phyloP scores from a whole-genome alignment of 2,113 vertebrate genomes.

The Mungos mungo region DNA sequence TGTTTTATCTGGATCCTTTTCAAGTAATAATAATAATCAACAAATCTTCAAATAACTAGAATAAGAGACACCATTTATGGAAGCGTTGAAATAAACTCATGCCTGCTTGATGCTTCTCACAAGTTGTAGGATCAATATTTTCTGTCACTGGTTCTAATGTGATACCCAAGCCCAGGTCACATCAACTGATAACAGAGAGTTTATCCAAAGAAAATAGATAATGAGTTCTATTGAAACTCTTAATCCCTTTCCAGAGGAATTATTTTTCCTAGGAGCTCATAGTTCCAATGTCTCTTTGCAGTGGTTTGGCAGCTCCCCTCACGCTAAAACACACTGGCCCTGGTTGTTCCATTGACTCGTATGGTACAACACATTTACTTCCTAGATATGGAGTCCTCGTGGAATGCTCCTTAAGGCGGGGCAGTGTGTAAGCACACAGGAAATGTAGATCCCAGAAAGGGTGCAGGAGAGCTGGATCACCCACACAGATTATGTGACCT shows the following conservation, averaged over 20 bases:
- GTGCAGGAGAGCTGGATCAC: background rate
- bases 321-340: background rate
- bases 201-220: slow-evolving; percentile 68
- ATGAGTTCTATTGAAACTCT: slow-evolving; percentile 27
- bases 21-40: slow-evolving; percentile 65
- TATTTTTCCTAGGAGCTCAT: slow-evolving; percentile 53
- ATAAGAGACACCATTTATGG: slow-evolving; percentile 46
- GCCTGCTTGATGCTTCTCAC: background rate
- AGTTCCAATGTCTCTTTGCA: background rate
- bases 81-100: background rate
- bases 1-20: slow-evolving; percentile 69
- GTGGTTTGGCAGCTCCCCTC: background rate
- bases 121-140: slow-evolving; percentile 49
- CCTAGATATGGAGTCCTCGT: background rate
- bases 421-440: background rate
- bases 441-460: background rate
- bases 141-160: slow-evolving; percentile 47
- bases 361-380: background rate
- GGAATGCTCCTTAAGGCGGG: background rate
- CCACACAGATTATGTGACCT: background rate
- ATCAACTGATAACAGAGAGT: background rate
- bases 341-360: background rate
- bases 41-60: slow-evolving; percentile 51
- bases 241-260: slow-evolving; percentile 52
- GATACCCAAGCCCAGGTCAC: slow-evolving; percentile 1